Evolutionary conservation across 2,113 vertebrate species (phyloP), one percentile per base, ranked within the genome.

Genomic region (Seriola aureovittata): DNA sequence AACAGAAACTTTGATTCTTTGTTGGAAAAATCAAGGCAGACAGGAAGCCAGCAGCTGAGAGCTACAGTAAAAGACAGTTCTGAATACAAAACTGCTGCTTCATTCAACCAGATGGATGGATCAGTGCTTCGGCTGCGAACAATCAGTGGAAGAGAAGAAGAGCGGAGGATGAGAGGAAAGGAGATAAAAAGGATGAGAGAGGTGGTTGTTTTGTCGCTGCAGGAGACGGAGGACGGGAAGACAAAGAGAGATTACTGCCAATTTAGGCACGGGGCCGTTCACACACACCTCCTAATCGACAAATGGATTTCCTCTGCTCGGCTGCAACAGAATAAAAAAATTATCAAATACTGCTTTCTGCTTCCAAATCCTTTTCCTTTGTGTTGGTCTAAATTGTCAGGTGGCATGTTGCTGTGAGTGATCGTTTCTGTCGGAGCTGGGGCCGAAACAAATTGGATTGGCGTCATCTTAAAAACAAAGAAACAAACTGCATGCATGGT

Each of bases 221-320:
- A 50, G 78, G 57, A 71, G 46, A 83, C 71, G 3, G 21, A 78
- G 52, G 60, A 7, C 6, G 44, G 23, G 29, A 38, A 44, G 80
- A 75, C 46, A 32, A 50, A 62, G 71, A 46, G 36, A 74, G 71
- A 77, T 74, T 77, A 76, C 50, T 6, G 67, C 52, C 75, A 81
- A 52, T 79, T 81, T 75, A 69, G 75, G 1, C 52, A 1, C 52
- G 5, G 50, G 13, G 14, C 21, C 25, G 16, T 48, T n/a, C 5
- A 2, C 23, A 21, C 71, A 46, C 66, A 65, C 64, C 36, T 42
- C 48, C 58, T 80, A 48, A 57, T 80, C 58, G 66, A 82, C 67
- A 70, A 76, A 66, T 82, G 36, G 58, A 73, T 85, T 78, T 72
- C 29, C 29, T 55, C 55, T 7, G 23, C 73, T 66, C 40, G 5